phyloP scores from a whole-genome alignment of 2,888 invertebrate genomes.

The Buathra laborator region DNA sequence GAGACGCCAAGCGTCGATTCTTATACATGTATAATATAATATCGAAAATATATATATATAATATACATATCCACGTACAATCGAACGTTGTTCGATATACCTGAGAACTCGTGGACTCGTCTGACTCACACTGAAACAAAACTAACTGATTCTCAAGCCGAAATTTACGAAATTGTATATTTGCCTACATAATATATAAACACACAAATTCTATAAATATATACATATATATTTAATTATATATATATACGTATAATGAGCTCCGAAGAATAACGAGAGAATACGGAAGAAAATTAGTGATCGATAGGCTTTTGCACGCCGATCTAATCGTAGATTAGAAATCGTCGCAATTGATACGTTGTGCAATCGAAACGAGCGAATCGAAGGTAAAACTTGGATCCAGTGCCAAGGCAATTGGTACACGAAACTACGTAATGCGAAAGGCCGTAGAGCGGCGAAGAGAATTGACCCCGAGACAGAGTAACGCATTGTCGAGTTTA shows the following conservation, averaged over 20 bases:
- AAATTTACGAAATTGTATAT: constrained; percentile 13
- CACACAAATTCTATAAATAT: constrained; percentile 21
- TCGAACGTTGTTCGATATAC: constrained; percentile 11
- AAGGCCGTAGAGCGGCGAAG: background rate
- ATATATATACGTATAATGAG: constrained; percentile 12
- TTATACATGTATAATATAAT: constrained; percentile 21
- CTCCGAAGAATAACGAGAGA: constrained; percentile 18
- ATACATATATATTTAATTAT: constrained; percentile 17
- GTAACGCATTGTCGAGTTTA: background rate
- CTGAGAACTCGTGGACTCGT: constrained; percentile 12
- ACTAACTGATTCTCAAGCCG: background rate
- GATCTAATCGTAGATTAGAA: constrained; percentile 20
- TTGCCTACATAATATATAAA: constrained; percentile 8
- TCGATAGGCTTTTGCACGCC: constrained; percentile 18
- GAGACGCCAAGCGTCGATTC: constrained; percentile 35
- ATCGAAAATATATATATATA: background rate
- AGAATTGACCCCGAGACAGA: background rate
- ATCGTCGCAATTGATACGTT: constrained; percentile 6
- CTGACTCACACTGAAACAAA: constrained; percentile 5
- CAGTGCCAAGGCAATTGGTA: background rate
- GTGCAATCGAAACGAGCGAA: background rate
- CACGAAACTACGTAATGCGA: background rate
- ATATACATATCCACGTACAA: constrained; percentile 53
- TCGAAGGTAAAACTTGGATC: constrained; percentile 1
- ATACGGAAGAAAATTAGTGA: constrained; percentile 20